Evolutionary conservation across 2,888 invertebrate species (phyloP), one percentile per base, ranked within the genome.

Genomic region (Cantharis rufa): DNA sequence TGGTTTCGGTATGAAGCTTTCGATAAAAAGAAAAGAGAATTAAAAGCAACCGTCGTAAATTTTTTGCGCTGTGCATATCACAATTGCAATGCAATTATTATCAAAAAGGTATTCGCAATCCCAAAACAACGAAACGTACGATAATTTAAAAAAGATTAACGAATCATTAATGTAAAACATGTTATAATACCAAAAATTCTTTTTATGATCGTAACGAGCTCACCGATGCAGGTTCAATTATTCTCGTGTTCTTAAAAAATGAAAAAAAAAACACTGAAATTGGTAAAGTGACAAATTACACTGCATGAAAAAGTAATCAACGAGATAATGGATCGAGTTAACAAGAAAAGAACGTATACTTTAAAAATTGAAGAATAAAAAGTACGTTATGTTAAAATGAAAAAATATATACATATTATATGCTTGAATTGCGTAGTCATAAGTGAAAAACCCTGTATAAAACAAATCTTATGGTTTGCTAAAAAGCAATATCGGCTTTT

Each of bases 131-230:
- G 3, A 24, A 62, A 18, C 15, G 66, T n/a, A 62, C 27, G 68
- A 62, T 71, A 75, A 75, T 75, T 71, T 75, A 75, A 75, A 75
- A 75, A 63, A 68, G 71, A 75, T 72, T 72, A 75, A 32, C 61
- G 71, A 11, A 18, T 62, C 62, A 62, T 69, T 24, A 61, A 18
- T 68, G 21, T 61, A 75, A 75, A 24, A 32, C 66, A 18, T 62
- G 61, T 28, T 69, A 72, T 75, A 72, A 75, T 48, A 48, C 48
- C 48, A 48, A 48, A 48, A 48, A 48, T 48, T 48, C 48, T 48
- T 48, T 48, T 48, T 48, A 48, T 48, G 48, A 48, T 48, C 7
- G n/a, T 48, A 48, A 48, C 48, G 48, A 48, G 48, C 48, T 48
- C n/a, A 48, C 48, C 7, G 48, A 13, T 48, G 48, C 7, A 48